phyloP scores from a whole-genome alignment of 2,113 vertebrate species.

The Misgurnus mizolepis region DNA sequence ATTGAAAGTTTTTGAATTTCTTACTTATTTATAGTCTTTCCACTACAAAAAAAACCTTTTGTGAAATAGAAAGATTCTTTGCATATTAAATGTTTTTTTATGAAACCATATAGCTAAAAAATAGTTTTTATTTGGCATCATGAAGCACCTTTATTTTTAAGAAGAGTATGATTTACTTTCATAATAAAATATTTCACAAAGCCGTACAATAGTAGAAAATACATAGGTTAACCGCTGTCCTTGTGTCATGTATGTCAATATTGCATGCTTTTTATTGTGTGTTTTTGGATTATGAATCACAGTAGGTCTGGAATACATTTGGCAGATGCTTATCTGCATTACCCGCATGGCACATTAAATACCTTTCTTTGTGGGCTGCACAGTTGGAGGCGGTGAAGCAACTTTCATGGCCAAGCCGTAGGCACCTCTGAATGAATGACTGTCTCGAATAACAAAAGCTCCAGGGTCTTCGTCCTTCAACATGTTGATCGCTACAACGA shows the following conservation, averaged over 20 bases:
- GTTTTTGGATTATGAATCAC: conserved; percentile 8
- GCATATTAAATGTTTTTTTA: no score
- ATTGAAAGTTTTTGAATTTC: no score
- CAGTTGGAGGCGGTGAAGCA: conserved; percentile 86
- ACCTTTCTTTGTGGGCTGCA: conserved; percentile 95
- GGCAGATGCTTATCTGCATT: conserved; percentile 8
- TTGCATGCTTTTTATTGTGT: conserved; percentile 18
- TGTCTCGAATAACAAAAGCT: conserved; percentile 96
- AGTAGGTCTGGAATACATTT: conserved; percentile 10
- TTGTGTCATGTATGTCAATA: not conserved
- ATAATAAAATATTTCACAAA: no score
- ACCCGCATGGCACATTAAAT: conserved; percentile 37
- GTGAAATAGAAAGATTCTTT: no score
- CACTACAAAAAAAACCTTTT: no score
- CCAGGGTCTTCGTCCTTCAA: conserved; percentile 91
- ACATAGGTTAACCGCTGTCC: no score
- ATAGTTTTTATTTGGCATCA: no score
- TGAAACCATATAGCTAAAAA: no score
- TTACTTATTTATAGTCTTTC: no score
- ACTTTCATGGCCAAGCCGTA: conserved; percentile 97
- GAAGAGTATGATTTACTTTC: no score
- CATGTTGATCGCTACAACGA: conserved; percentile 83
- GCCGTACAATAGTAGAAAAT: no score
- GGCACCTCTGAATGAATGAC: conserved; percentile 95
- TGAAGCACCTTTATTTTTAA: no score